Base-by-base conservation (phyloP, 37 sponge, comb jelly and placozoan species). In the Ianthella basta region DNA sequence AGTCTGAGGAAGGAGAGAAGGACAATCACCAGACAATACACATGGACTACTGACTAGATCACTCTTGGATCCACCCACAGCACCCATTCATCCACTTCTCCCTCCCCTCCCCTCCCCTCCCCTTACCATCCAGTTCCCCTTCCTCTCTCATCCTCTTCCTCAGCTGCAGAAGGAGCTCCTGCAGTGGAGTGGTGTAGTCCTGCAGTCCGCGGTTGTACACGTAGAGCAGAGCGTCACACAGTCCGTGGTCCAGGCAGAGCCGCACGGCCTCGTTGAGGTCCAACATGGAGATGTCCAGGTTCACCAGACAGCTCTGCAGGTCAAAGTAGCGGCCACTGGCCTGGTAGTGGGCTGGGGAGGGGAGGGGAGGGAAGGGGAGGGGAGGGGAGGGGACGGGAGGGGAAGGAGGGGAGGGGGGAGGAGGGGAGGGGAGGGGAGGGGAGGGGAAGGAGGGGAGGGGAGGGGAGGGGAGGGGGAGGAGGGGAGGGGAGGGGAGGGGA, bases 191-290 rank as follows among this genome's bases (percentile, higher is more conserved):
- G 73, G 60, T 55, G 73, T 95, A 95, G 88, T 95, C 95, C 59
- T 89, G 55, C 72, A 95, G 86, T 0, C 95, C 91, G 12, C 70
- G n/a, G 85, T 89, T 92, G 82, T 95, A 92, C 19, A 95, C 91
- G 38, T 92, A 87, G 85, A 92, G 87, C 86, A 95, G 85, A 33
- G 90, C 95, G 54, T 95, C 93, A 81, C 82, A 95, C 50, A 95
- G 61, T 40, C 87, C 89, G 59, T 95, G 83, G 8, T 86, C 82
- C 93, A 89, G 86, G 55, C 95, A 95, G 72, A 95, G 69, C 59
- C 80, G 84, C 1, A 95, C 80, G 36, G 92, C 83, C 95, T 92
- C 63, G 35, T 84, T 33, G 12, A 84, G 75, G 35, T 84, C 85
- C 72, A 84, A 15, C 54, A 41, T 74, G 55, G 72, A 33, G 29